Evolutionary conservation across 1,140 invertebrate species (phyloP), one percentile per base, ranked within the genome.

Genomic region (Drosophila ananassae): DNA sequence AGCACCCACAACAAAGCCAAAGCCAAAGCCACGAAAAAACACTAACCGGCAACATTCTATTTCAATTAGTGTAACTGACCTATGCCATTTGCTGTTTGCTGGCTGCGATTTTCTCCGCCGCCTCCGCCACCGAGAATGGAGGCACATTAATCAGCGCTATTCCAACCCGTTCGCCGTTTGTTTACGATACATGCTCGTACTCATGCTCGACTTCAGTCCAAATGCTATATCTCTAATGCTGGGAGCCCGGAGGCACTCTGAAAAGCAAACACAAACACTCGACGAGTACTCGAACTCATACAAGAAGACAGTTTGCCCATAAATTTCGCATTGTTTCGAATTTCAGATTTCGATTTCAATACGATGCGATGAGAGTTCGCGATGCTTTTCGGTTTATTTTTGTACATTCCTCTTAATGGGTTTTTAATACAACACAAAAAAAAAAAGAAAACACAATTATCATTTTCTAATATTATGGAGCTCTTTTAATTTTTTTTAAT

Each of bases 21-120:
- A 44, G 6, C 9, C 32, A 37, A 46, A 22, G 6, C 9, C 32
- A 37, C 39, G 13, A 41, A 62, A 17, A 24, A 41, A 64, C 68
- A 55, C 51, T 41, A 37, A 55, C 60, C 60, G 37, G 39, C 64
- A 82, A 79, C 82, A 85, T 85, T 85, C 82, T 85, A 85, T 85
- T 85, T 87, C 82, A 85, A 85, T 85, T 85, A 85, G 82, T 76
- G 78, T 85, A 82, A 85, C 82, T 85, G 82, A 85, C 82, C 82
- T 85, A 85, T 85, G 82, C 64, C 82, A 85, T 89, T 87, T 85
- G 57, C 52, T 41, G n/a, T 44, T 37, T 5, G 25, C 25, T 28
- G 25, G 25, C 7, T 28, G 39, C 32, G 41, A 46, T 53, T 61
- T 54, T 51, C 37, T 64, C 25, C 59, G 50, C 24, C 50, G 9